Evolutionary conservation across 2,888 invertebrate genomes (phyloP), one percentile per base, ranked within the genome.

Genomic region (Epinotia brunnichana): DNA sequence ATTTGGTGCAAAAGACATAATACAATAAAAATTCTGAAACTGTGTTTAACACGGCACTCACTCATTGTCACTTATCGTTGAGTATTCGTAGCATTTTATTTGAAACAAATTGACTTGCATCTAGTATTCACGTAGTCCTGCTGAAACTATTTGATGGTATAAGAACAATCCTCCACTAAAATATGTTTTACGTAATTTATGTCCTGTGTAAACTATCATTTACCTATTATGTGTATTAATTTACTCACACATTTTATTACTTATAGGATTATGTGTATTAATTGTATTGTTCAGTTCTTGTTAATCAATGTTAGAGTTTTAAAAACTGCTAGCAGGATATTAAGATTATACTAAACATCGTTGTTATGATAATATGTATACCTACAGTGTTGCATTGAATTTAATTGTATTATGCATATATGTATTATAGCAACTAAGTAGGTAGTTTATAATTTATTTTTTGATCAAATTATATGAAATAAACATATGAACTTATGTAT

Each of bases 371-470:
- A 54, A 54, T 61, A 62, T 66, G 54, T 66, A 54, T 66, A n/a
- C n/a, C n/a, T n/a, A 56, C 54, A 66, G 64, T 66, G 64, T 66
- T 66, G 64, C 64, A 66, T 66, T 66, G 21, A 64, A 21, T 53
- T 39, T 53, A 39, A 54, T 54, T 39, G 54, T 41, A 66, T 21
- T 66, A 56, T 39, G 54, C 54, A 41, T 54, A 39, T 54, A 53
- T 54, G 24, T 54, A 56, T 66, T 66, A 41, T 56, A 70, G 29
- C 63, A 17, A 3, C 29, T 24, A 56, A n/a, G n/a, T 44, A 44
- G 44, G n/a, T 44, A 44, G 44, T 62, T 61, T 62, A 63, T 56
- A 70, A 56, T 56, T 70, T 70, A 70, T 70, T 70, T 69, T 70
- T 56, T 48, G 62, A 70, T 19, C 19, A 56, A 63, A 62, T 62